A percentile compares a stretch with the other conserved stretches of the same genome.
phyloP scores from a whole-genome alignment of 2,113 vertebrate genomes.

The Heteronetta atricapilla region DNA sequence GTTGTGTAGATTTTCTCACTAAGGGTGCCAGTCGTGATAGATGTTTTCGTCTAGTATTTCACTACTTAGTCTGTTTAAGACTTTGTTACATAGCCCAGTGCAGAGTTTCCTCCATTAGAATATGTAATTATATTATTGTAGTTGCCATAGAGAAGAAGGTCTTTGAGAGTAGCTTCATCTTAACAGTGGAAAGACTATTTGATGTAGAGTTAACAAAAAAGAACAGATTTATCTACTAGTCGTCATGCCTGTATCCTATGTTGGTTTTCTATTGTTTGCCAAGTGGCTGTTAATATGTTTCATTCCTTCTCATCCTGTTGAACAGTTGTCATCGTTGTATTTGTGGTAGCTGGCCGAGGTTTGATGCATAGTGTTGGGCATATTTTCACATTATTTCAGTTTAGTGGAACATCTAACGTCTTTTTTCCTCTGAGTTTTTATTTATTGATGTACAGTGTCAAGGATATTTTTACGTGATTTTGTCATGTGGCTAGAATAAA shows the following conservation, averaged over 20 bases:
- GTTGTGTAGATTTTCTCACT: background rate
- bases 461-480: background rate
- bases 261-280: background rate
- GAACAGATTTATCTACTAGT: background rate
- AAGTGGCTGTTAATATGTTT: background rate
- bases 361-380: background rate
- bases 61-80: background rate
- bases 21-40: rapidly evolving
- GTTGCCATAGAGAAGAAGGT: background rate
- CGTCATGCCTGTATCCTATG: background rate
- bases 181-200: background rate
- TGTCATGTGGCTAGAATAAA: background rate
- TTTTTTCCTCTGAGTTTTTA: background rate
- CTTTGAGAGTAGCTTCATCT: background rate
- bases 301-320: background rate
- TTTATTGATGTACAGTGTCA: background rate
- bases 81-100: too few species aligned
- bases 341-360: background rate
- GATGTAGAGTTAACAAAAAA: background rate
- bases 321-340: background rate
- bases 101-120: background rate
- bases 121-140: background rate
- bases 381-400: background rate
- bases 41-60: background rate
- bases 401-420: rapidly evolving